These are phyloP conservation scores for Solenodon paradoxus DNA, from an alignment of 2,113 vertebrate genomes.

Conservation along the genomic window DNA sequence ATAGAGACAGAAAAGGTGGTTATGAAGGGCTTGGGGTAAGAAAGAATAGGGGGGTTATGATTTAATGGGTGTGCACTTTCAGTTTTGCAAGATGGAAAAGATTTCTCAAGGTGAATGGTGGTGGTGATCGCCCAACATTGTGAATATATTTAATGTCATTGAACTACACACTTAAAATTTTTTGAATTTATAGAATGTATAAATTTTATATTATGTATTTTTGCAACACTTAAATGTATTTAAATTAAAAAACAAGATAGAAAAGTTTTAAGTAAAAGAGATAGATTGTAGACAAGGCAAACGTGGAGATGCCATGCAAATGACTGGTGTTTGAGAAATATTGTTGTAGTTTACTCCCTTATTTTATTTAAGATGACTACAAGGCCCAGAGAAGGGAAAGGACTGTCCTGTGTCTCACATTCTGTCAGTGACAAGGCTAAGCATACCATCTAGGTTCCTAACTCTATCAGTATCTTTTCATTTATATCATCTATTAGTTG, in stretches of 20 bases:
- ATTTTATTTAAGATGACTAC: neutral
- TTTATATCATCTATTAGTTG: neutral
- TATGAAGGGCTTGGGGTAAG: neutral
- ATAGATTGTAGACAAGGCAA: neutral
- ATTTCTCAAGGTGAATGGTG: neutral
- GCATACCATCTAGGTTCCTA: neutral
- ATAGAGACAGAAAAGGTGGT: neutral
- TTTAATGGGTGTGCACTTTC: neutral
- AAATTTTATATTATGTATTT: no score
- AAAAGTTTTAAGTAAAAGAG: neutral
- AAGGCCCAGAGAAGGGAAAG: neutral
- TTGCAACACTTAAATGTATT: neutral
- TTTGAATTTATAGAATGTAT: neutral
- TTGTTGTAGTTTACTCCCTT: neutral
- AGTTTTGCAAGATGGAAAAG: neutral
- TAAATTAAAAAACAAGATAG: neutral
- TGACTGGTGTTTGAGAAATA: neutral
- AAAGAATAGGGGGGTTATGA: neutral
- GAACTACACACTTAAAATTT: neutral
- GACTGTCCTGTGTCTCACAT: neutral
- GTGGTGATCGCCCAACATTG: neutral
- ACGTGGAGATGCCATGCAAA: neutral
- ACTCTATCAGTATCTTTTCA: neutral
- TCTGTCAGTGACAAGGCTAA: neutral
- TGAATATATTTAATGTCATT: neutral